Evolutionary conservation across 1,140 invertebrate genomes (phyloP).

Genomic region (Plectrocnemia conspersa): DNA sequence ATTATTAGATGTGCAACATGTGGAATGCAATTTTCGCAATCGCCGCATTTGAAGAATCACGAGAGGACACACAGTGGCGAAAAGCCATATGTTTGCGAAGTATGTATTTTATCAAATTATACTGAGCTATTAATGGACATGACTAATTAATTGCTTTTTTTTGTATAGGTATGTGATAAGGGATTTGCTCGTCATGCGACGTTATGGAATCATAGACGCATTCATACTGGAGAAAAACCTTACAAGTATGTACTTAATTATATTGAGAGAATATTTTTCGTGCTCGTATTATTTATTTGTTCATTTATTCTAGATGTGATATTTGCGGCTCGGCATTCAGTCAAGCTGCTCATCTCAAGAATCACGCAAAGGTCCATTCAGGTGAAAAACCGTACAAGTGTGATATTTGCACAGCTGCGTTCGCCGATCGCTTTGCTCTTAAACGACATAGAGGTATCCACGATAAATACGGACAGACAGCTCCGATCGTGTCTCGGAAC

Average conservation of each 20-base stretch:
- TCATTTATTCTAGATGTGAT: conserved; percentile 57
- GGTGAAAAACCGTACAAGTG: conserved; percentile 72
- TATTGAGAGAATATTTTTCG: background rate
- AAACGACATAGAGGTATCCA: conserved; percentile 74
- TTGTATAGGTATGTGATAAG: conserved; percentile 71
- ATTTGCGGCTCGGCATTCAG: conserved; percentile 80
- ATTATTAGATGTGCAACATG: conserved; percentile 68
- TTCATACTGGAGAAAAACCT: conserved; percentile 91
- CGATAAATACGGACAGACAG: conserved; percentile 60
- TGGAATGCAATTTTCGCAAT: conserved; percentile 83
- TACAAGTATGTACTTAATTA: conserved; percentile 53
- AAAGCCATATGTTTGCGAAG: conserved; percentile 84
- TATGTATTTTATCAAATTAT: conserved; percentile 32
- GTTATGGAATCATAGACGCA: conserved; percentile 86
- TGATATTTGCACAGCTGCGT: conserved; percentile 82
- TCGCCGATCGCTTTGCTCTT: conserved; percentile 75
- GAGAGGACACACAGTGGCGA: conserved; percentile 88
- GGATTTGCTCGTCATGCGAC: conserved; percentile 82
- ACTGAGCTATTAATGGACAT: background rate
- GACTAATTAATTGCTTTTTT: background rate
- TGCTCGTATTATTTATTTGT: background rate
- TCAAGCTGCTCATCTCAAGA: conserved; percentile 82
- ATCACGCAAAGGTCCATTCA: conserved; percentile 77
- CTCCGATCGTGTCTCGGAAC: conserved; percentile 8
- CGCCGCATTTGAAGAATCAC: conserved; percentile 88